These are phyloP conservation scores for Zoanthus solanderi DNA, from an alignment of 92 coral and sea anemone genomes.

Conservation along the genomic window DNA sequence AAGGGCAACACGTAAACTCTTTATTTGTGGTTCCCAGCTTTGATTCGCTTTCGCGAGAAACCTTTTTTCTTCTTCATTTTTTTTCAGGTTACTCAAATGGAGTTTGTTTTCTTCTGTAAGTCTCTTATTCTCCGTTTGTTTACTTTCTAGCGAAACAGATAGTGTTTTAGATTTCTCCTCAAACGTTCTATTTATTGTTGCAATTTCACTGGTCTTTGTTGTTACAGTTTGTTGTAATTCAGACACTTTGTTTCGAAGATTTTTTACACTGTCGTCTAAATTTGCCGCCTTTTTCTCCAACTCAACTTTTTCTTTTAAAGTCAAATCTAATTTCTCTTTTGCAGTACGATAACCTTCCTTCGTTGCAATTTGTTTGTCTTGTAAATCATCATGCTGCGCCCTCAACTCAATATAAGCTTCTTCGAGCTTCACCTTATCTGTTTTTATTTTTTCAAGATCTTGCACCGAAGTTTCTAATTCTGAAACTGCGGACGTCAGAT, in stretches of 20 bases:
- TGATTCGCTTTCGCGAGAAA: constrained; percentile 48
- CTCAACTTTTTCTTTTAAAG: constrained; percentile 63
- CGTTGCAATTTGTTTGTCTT: constrained; percentile 62
- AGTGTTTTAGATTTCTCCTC: constrained; percentile 69
- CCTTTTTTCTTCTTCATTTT: constrained; percentile 52
- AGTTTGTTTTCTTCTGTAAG: constrained; percentile 54
- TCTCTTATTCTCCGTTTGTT: constrained; percentile 58
- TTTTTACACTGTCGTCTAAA: constrained; percentile 60
- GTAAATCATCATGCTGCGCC: constrained; percentile 62
- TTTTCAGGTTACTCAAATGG: constrained; percentile 59
- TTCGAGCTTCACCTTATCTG: constrained; percentile 70
- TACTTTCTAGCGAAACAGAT: constrained; percentile 68
- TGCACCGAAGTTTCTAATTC: constrained; percentile 60
- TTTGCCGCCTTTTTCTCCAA: constrained; percentile 69
- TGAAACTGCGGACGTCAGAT: constrained; percentile 55
- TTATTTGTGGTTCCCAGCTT: constrained; percentile 60
- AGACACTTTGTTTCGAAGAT: constrained; percentile 67
- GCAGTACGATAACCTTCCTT: constrained; percentile 41
- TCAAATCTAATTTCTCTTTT: constrained; percentile 49
- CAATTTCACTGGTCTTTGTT: constrained; percentile 64
- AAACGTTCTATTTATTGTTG: constrained; percentile 58
- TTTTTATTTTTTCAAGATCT: constrained; percentile 59
- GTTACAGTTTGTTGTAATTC: constrained; percentile 56
- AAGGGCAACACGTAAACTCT: constrained; percentile 56
- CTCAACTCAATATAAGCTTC: constrained; percentile 52